Conservation (phyloP, 2,797 vertebrate genomes). For the Poeciliopsis paucimaculata region DNA sequence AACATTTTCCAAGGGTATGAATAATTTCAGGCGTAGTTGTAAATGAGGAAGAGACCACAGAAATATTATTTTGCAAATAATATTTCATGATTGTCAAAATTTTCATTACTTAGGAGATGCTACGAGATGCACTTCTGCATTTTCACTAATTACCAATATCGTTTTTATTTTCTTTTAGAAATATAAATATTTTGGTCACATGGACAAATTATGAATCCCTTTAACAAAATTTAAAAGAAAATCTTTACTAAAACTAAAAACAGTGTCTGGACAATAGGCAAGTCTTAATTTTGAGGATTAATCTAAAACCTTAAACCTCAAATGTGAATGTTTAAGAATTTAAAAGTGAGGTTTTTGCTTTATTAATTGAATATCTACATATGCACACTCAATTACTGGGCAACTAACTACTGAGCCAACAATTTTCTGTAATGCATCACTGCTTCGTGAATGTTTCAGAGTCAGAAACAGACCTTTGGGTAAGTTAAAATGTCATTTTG, state of each 20-base stretch:
- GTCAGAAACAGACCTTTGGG: not conserved
- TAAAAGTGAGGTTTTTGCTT: not conserved
- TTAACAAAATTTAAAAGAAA: not conserved
- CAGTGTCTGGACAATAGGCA: not conserved
- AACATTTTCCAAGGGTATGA: not conserved
- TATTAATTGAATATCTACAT: not conserved
- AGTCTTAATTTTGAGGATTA: not conserved
- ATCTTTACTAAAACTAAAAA: not conserved
- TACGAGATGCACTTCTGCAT: not conserved
- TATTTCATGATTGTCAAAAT: not conserved
- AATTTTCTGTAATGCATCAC: not conserved
- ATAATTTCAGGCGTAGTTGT: not conserved
- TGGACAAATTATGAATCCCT: not conserved
- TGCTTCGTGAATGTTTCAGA: not conserved
- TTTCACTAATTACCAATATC: not conserved
- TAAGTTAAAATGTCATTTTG: not conserved
- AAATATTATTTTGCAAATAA: not conserved
- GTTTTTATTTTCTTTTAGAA: not conserved
- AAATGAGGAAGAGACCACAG: not conserved
- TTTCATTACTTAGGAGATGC: not conserved
- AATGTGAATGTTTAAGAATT: not conserved
- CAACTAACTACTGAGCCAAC: not conserved
- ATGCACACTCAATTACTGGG: not conserved
- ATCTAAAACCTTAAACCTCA: not conserved
- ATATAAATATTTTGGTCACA: not conserved